Base-by-base conservation (phyloP, 2,888 invertebrate species). In the Dryocosmus kuriphilus region DNA sequence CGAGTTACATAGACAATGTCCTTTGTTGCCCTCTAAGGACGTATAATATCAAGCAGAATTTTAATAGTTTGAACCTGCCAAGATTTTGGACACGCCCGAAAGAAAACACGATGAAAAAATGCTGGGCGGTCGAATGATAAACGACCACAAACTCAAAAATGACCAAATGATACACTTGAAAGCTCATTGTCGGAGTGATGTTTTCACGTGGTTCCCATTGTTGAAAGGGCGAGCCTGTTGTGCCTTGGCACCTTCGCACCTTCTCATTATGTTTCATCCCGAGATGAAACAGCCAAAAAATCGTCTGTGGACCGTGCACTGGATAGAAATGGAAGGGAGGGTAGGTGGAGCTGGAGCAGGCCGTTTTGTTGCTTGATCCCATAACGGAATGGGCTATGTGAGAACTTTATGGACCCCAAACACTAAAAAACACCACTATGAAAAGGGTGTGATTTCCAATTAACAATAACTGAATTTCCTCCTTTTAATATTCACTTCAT, bases 131-230 rank as follows among this genome's bases (percentile, higher is more conserved):
- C 77, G 81, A 87, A 89, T 90, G 90, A 90, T 90, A 87, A 90
- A 90, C 88, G 90, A 90, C 84, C 87, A 82, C 84, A 80, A 85
- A 85, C 84, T 88, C 87, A 86, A 88, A 89, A 90, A 90, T 88
- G 89, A 86, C 85, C 87, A 85, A 90, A 90, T 89, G 90, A 90
- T 90, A 90, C 89, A 89, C 88, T 89, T 88, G 79, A 80, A 80
- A 77, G 82, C 85, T 87, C 86, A 89, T 89, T 90, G 90, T 90
- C 85, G 87, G 83, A 82, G 83, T 79, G 75, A 84, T 86, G 83
- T 87, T 87, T 87, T 87, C 88, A 86, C 85, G 82, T 84, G 85
- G 85, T 86, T 86, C 84, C 77, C 38, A 77, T 80, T 75, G 79
- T 67, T 51, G 46, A 51, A 46, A 46, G 46, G n/a, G 46, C 51